phyloP scores from a whole-genome alignment of 2,888 invertebrate species.

The Lymantria monacha region DNA sequence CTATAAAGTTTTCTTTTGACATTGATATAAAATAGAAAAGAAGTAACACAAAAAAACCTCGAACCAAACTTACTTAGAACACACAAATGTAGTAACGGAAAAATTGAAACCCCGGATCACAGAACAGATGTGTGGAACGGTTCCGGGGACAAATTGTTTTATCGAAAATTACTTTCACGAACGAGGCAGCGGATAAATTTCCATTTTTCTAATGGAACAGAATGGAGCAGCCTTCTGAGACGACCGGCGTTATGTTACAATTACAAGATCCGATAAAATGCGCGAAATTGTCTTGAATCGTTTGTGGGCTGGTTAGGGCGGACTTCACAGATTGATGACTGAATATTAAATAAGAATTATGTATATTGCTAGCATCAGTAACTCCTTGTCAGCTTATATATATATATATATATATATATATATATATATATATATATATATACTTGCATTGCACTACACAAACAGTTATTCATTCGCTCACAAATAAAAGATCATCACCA shows the following conservation, averaged over 20 bases:
- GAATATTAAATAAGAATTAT: no score
- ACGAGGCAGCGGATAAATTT: slow-evolving; percentile 60
- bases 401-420: no score
- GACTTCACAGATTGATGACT: no score
- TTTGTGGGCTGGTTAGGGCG: not conserved
- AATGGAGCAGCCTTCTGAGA: slow-evolving; percentile 40
- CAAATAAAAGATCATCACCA: no score
- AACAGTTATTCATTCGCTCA: no score
- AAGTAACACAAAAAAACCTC: slow-evolving; percentile 15
- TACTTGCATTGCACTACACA: no score
- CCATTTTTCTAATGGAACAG: slow-evolving; percentile 71
- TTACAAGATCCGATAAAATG: slow-evolving; percentile 35
- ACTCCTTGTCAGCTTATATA: no score
- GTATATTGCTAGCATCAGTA: no score
- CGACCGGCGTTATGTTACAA: slow-evolving; percentile 39
- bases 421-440: no score
- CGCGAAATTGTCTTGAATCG: slow-evolving; percentile 24
- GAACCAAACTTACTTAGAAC: slow-evolving; percentile 23
- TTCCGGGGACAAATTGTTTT: slow-evolving; percentile 76
- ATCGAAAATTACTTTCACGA: slow-evolving; percentile 78
- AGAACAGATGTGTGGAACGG: slow-evolving; percentile 74
- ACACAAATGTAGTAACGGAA: slow-evolving; percentile 33
- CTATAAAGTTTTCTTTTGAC: not conserved
- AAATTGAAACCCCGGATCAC: slow-evolving; percentile 51
- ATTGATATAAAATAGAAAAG: slow-evolving; percentile 26